These are phyloP conservation scores for Epinephelus fuscoguttatus DNA, from an alignment of 2,113 vertebrate species.

Conservation along the genomic window DNA sequence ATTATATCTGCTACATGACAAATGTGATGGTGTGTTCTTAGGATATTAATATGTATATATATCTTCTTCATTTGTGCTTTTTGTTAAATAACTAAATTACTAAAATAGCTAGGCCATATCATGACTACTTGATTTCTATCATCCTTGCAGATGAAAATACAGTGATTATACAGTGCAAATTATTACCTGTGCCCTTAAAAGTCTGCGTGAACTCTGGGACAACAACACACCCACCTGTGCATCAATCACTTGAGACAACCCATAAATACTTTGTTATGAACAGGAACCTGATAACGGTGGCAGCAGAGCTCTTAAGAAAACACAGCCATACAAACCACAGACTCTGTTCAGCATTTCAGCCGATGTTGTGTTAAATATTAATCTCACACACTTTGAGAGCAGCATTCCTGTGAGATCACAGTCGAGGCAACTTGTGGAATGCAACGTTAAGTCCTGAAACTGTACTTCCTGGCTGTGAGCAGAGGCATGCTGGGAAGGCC, in stretches of 20 bases:
- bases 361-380: slow-evolving; percentile 81
- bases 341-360: slow-evolving; percentile 51
- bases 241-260: slow-evolving; percentile 72
- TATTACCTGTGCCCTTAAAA: slow-evolving; percentile 16
- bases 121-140: background rate
- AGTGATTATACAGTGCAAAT: background rate
- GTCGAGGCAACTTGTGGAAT: slow-evolving; percentile 70
- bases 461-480: slow-evolving; percentile 75
- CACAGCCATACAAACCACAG: slow-evolving; percentile 57
- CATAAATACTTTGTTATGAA: slow-evolving; percentile 74
- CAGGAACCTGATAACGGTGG: slow-evolving; percentile 62
- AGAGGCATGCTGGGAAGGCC: slow-evolving; percentile 73
- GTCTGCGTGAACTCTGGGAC: slow-evolving; percentile 43
- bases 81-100: background rate
- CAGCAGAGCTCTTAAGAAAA: slow-evolving; percentile 67
- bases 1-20: too few relatives aligned
- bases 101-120: background rate
- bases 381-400: slow-evolving; percentile 69
- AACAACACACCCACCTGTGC: slow-evolving; percentile 60
- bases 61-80: background rate
- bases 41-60: background rate
- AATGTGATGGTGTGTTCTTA: too few relatives aligned
- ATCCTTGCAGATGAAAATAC: background rate
- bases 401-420: slow-evolving; percentile 77
- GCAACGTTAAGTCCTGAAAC: slow-evolving; percentile 70